Base-by-base conservation (phyloP, 2,888 invertebrate genomes). In the Torymus texanus region DNA sequence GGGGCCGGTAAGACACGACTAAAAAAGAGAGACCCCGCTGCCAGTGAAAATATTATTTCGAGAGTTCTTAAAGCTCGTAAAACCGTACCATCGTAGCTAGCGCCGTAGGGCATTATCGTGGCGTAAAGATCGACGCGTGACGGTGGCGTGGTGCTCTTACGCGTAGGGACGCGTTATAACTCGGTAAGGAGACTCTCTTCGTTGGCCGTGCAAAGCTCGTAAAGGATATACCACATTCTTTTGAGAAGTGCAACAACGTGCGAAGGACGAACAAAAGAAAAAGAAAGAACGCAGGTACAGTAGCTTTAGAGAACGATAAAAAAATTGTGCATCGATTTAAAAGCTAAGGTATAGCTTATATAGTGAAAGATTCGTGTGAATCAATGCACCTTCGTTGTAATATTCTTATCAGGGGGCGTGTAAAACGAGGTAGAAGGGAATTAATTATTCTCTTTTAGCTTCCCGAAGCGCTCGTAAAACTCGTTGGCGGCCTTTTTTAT, bases 381-480 rank as follows among this genome's bases (percentile, higher is more conserved):
- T 41, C 10, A 41, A 41, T 41, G 56, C 16, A 8, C 13, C 16
- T 14, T 14, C 12, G 16, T 13, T 18, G 41, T 73, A 63, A 73
- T 65, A 73, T 65, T 63, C 65, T 73, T 72, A 8, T 53, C 29
- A 29, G 29, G 12, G 18, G 14, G 51, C 21, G 51, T 71, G 70
- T 58, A 58, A 70, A 58, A 59, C 11, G 18, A 59, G 18, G 16
- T 51, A 51, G 10, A 16, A 1, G 67, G 41, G 62, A 62, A 75
- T 55, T 62, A 75, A 75, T 68, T 66, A 62, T 62, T 75, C 59
- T 18, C 53, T 8, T 24, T 10, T 24, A 4, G 21, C 21, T 2
- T 14, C 53, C 18, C 41, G 41, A 59, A 61, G 18, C n/a, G 61
- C 53, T 75, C 68, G 68, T 75, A 58, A 75, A 75, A 66, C 55